phyloP scores from a whole-genome alignment of 2,797 vertebrate species.

The Coracias cyanogaster region DNA sequence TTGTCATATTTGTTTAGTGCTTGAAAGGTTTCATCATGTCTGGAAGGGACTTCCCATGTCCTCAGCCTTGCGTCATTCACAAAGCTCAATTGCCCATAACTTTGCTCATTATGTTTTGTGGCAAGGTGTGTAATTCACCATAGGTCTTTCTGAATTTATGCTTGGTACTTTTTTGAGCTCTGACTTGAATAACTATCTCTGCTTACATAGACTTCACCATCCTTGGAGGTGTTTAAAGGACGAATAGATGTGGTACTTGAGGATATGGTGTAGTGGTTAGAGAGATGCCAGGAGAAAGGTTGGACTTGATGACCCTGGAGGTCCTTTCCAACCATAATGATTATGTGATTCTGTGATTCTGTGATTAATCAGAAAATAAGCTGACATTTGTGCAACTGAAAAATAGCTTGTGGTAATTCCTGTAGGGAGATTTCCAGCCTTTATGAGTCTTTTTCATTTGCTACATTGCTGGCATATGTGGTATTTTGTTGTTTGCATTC shows the following conservation, averaged over 20 bases:
- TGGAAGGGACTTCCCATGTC: neutral
- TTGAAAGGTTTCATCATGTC: neutral
- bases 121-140: neutral
- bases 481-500: neutral
- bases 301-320: no score
- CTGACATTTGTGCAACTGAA: neutral
- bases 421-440: neutral
- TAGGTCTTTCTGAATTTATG: neutral
- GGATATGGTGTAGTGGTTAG: no score
- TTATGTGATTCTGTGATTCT: no score
- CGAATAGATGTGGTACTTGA: no score
- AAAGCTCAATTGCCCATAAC: neutral
- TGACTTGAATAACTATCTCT: neutral
- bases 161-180: neutral
- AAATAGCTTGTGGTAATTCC: neutral
- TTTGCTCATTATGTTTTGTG: neutral
- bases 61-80: neutral
- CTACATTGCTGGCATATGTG: neutral
- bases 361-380: neutral
- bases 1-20: neutral
- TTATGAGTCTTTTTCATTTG: neutral
- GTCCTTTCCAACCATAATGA: no score
- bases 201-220: neutral
- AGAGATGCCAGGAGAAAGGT: no score
- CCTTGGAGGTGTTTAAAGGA: no score